phyloP scores from a whole-genome alignment of 1,140 invertebrate genomes.

The Ips typographus region DNA sequence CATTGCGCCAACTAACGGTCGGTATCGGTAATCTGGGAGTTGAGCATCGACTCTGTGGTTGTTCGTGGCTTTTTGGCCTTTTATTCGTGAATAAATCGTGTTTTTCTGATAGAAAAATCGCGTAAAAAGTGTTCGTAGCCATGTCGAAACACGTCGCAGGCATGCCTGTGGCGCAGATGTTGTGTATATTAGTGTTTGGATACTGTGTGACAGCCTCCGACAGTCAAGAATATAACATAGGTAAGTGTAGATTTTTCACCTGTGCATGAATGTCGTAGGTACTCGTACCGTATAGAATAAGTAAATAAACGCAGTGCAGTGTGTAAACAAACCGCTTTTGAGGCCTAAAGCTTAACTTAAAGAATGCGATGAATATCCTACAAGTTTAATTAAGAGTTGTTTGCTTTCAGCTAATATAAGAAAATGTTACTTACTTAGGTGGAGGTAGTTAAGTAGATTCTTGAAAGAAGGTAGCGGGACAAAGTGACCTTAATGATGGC shows the following conservation, averaged over 20 bases:
- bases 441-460: too few relatives aligned
- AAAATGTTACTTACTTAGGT: too few relatives aligned
- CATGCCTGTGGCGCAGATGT: constrained; percentile 31
- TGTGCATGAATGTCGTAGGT: constrained; percentile 14
- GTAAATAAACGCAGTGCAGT: constrained; percentile 25
- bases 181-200: constrained; percentile 33
- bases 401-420: too few relatives aligned
- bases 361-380: too few relatives aligned
- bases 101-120: constrained; percentile 25
- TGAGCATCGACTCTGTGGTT: constrained; percentile 29
- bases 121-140: constrained; percentile 24
- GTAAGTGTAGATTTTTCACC: constrained; percentile 32
- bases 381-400: too few relatives aligned
- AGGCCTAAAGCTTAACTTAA: too few relatives aligned
- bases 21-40: constrained; percentile 17
- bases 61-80: constrained; percentile 6
- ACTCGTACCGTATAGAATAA: background rate
- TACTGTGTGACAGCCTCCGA: constrained; percentile 28
- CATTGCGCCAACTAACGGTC: constrained; percentile 27
- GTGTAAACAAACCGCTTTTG: constrained; percentile 16
- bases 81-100: background rate
- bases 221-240: constrained; percentile 32
- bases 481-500: too few relatives aligned
- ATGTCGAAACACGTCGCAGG: constrained; percentile 14
- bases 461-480: too few relatives aligned